Conservation (phyloP, 2,888 invertebrate genomes). For the Oscheius sp. region DNA sequence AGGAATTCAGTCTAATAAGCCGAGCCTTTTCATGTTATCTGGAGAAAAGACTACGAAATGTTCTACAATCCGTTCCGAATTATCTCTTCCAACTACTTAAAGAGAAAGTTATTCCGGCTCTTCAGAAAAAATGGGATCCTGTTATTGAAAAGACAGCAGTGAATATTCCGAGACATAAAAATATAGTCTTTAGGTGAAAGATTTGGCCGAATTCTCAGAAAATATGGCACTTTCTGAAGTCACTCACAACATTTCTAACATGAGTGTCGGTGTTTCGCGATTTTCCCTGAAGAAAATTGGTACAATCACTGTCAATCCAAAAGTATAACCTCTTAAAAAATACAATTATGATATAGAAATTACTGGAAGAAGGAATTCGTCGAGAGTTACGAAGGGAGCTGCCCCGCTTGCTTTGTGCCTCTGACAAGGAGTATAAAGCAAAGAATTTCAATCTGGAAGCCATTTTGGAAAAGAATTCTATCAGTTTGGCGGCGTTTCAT, state of each 20-base stretch:
- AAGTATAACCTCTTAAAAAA: slow-evolving; percentile 19
- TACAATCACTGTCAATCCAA: slow-evolving; percentile 45
- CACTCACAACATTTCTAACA: slow-evolving; percentile 59
- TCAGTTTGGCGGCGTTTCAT: slow-evolving; percentile 4
- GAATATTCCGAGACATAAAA: neutral
- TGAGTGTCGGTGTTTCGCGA: slow-evolving; percentile 49
- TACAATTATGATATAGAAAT: neutral
- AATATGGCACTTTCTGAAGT: slow-evolving; percentile 54
- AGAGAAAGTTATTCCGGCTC: slow-evolving; percentile 31
- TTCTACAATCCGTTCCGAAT: slow-evolving; percentile 46
- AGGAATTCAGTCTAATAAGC: slow-evolving; percentile 26
- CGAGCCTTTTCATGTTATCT: slow-evolving; percentile 41
- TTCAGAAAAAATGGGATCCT: slow-evolving; percentile 34
- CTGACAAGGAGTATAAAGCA: slow-evolving; percentile 22
- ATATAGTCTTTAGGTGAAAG: slow-evolving; percentile 27
- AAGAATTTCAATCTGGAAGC: slow-evolving; percentile 23
- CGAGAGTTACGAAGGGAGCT: slow-evolving; percentile 55
- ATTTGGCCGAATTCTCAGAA: slow-evolving; percentile 49
- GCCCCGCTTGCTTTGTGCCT: slow-evolving; percentile 23
- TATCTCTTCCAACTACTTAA: slow-evolving; percentile 39
- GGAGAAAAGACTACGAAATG: slow-evolving; percentile 38
- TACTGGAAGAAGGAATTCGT: slow-evolving; percentile 59
- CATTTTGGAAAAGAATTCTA: slow-evolving; percentile 13
- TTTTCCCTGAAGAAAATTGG: slow-evolving; percentile 45
- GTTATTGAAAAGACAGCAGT: slow-evolving; percentile 42